Conservation (phyloP, 2,113 vertebrate genomes). For the Macquaria australasica region DNA sequence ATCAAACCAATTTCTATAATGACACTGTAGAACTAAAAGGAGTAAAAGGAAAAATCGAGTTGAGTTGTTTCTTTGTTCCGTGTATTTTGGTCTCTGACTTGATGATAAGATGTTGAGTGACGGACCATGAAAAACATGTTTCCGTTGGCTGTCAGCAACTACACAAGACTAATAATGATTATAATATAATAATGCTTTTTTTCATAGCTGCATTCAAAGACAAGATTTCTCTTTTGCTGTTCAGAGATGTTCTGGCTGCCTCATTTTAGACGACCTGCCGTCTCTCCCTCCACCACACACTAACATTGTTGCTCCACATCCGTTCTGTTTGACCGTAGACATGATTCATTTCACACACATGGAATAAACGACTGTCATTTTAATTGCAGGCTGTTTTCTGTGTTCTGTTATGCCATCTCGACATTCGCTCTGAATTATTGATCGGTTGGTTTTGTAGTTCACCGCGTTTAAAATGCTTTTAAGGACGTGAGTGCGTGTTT, state of each 20-base stretch:
- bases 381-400: slow-evolving; percentile 59
- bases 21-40: background rate
- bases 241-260: background rate
- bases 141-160: background rate
- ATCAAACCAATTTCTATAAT: too few relatives aligned
- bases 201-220: background rate
- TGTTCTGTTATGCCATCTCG: slow-evolving; percentile 66
- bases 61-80: background rate
- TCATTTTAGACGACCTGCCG: background rate
- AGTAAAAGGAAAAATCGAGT: background rate
- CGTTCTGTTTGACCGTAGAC: slow-evolving; percentile 2
- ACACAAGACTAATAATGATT: background rate
- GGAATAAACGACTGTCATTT: slow-evolving; percentile 58
- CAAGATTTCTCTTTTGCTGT: background rate
- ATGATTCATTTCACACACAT: slow-evolving; percentile 31
- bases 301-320: background rate
- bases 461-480: slow-evolving; percentile 78
- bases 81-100: background rate
- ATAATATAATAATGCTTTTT: background rate
- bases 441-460: slow-evolving; percentile 79
- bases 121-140: background rate
- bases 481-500: slow-evolving; percentile 75
- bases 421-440: slow-evolving; percentile 74
- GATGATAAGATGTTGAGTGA: too few relatives aligned
- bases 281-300: background rate